phyloP scores from a whole-genome alignment of 2,888 invertebrate species.

The Erebia epiphron region DNA sequence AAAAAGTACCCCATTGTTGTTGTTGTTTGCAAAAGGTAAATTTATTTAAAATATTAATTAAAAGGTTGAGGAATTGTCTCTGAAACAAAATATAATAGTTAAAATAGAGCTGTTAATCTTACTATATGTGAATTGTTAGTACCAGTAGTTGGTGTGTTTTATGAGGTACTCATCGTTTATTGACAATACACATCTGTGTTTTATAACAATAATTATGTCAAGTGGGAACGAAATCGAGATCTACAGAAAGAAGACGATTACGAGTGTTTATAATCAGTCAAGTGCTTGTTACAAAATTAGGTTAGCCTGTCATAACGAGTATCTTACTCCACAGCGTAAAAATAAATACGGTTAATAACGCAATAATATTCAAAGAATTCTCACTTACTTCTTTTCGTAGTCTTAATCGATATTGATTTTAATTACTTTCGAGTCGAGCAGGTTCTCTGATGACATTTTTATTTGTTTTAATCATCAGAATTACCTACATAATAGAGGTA shows the following conservation, averaged over 20 bases:
- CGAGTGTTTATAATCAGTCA: slow-evolving; percentile 11
- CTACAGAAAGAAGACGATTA: slow-evolving; percentile 8
- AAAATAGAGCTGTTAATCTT: not conserved
- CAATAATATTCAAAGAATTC: slow-evolving; percentile 1
- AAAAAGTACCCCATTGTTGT: no score
- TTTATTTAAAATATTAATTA: no score
- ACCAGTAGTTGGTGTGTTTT: not conserved
- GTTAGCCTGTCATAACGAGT: slow-evolving; percentile 12
- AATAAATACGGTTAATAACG: slow-evolving; percentile 4
- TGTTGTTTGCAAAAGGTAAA: no score
- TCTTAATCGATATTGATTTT: not conserved
- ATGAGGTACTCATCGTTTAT: not conserved
- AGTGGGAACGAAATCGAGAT: slow-evolving; percentile 17
- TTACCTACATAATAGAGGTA: not conserved
- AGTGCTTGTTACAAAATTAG: slow-evolving; percentile 21
- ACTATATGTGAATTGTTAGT: not conserved
- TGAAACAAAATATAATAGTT: not conserved
- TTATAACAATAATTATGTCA: slow-evolving; percentile 18
- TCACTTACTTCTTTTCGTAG: not conserved
- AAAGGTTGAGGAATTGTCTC: no score
- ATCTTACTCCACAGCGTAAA: slow-evolving; percentile 8
- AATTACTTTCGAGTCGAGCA: not conserved
- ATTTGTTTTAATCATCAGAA: slow-evolving; percentile 1
- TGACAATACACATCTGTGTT: slow-evolving; percentile 9
- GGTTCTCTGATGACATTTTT: slow-evolving; percentile 1